Evolutionary conservation across 1,140 invertebrate species (phyloP), one percentile per base, ranked within the genome.

Genomic region (Bactericera cockerelli): DNA sequence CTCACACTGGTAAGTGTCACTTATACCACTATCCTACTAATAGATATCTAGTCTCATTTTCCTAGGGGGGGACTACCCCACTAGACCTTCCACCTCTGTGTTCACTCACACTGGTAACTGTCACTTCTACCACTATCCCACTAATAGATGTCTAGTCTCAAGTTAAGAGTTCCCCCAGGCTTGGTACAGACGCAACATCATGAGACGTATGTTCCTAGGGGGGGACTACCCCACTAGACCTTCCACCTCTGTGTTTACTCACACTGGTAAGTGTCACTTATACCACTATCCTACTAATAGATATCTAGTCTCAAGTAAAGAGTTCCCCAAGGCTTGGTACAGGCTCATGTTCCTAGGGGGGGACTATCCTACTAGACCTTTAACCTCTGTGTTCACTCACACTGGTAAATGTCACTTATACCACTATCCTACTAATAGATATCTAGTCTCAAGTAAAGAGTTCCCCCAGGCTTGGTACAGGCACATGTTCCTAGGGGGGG

Each of bases 291-390:
- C 76, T 58, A 75, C 74, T 21, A 79, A 81, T 59, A 72, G 28
- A 31, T 4, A 31, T 31, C 28, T 31, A 6, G 91, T 93, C 3
- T 98, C n/a, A n/a, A n/a, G n/a, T n/a, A n/a, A n/a, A n/a, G n/a
- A n/a, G n/a, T n/a, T 99, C 69, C 95, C 96, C 0, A 96, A 95
- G 74, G 94, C 95, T 2, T 99, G 96, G 95, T 96, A 96, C 69
- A 76, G 94, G 22, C 78, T 92, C n/a, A 77, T 98, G 62, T 97
- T 98, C 70, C 77, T 98, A 10, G 94, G 94, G 14, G 93, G 94
- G 14, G 93, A 98, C 74, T 71, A 88, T 49, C 42, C 42, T 19
- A 49, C 42, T 16, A 49, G 22, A 49, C 28, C 28, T 31, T 6
- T 4, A 4, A 31, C 28, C 28, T 49, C n/a, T 19, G 42, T 49